Evolutionary conservation across 2,797 vertebrate genomes (phyloP).

Genomic region (Falco columbarius): DNA sequence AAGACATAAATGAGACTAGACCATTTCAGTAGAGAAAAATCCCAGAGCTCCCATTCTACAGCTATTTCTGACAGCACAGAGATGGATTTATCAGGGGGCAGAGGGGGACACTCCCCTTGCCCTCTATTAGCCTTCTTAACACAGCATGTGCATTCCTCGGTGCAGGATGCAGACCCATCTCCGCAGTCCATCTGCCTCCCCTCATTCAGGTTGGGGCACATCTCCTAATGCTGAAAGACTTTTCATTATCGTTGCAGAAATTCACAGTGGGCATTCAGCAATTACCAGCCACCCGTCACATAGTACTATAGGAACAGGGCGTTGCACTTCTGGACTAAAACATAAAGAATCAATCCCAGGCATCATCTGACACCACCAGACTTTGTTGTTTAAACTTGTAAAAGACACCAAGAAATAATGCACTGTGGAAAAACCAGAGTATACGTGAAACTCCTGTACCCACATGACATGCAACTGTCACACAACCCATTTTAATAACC

Average conservation of each 20-base stretch:
- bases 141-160: accelerated
- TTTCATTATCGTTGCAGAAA: background rate
- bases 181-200: background rate
- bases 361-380: background rate
- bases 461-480: background rate
- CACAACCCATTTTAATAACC: background rate
- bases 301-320: background rate
- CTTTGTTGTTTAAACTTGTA: background rate
- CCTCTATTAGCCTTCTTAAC: background rate
- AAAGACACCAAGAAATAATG: background rate
- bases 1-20: background rate
- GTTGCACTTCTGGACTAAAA: background rate
- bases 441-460: background rate
- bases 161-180: background rate
- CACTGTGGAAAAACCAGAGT: background rate
- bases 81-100: background rate
- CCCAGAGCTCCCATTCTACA: background rate
- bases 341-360: background rate
- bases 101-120: background rate
- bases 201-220: background rate
- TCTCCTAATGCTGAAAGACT: background rate
- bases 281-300: background rate
- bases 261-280: background rate
- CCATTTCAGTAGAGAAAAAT: background rate
- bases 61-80: background rate